These are phyloP conservation scores for Montipora foliosa DNA, from an alignment of 64 coral and sea anemone species.

Conservation along the genomic window DNA sequence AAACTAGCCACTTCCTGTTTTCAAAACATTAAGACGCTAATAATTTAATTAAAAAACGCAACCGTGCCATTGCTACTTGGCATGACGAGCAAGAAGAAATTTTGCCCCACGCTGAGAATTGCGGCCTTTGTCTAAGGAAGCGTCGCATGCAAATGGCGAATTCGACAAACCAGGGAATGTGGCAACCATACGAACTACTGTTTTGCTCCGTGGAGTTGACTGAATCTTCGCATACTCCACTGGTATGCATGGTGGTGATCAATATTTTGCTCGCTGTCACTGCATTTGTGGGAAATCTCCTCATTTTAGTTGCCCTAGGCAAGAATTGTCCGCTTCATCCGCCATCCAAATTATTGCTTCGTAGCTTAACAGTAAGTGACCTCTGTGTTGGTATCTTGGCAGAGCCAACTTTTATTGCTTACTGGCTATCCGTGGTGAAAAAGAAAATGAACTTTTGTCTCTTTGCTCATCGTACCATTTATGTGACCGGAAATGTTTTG, in stretches of 20 bases:
- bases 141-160: too few relatives aligned
- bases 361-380: background rate
- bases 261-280: slow-evolving; percentile 2
- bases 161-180: background rate
- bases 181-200: background rate
- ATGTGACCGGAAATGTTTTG: background rate
- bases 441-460: background rate
- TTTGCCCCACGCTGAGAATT: too few relatives aligned
- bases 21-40: too few relatives aligned
- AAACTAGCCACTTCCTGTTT: too few relatives aligned
- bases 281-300: background rate
- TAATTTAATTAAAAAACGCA: too few relatives aligned
- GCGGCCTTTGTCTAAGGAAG: too few relatives aligned
- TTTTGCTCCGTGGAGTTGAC: background rate
- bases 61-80: too few relatives aligned
- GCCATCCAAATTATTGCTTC: slow-evolving; percentile 7
- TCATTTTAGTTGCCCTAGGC: background rate
- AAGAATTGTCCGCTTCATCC: slow-evolving; percentile 6
- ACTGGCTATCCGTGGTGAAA: background rate
- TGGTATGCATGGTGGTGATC: background rate
- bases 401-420: background rate
- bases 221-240: background rate
- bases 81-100: too few relatives aligned
- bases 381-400: slow-evolving; percentile 3
- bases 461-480: too few relatives aligned